Base-by-base conservation (phyloP, 2,113 vertebrate genomes). In the Poecilia latipinna region DNA sequence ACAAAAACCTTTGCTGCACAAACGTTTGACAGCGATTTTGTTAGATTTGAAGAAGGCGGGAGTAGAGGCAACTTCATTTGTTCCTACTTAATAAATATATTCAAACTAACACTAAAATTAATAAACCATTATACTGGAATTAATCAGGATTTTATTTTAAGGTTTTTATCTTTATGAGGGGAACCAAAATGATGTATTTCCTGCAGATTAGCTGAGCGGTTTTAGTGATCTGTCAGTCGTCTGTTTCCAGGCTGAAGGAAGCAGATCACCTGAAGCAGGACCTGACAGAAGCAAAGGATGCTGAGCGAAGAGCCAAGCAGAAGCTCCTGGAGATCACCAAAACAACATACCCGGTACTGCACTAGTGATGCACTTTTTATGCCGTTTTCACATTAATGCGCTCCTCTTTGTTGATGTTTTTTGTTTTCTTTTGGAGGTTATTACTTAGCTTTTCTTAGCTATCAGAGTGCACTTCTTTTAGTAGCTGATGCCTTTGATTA, bases 261-360 rank as follows among this genome's bases (percentile, higher is more conserved):
- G 95, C 96, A 0, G 96, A 98, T 79, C 96, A 97, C 78, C 93
- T 97, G 81, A 97, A 97, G 61, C 96, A 97, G 82, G 96, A 97
- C 86, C 94, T 98, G 86, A 96, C 90, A 0, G 96, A 97, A 78
- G 96, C 96, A 37, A 96, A 96, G 72, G 96, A 97, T 32, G 95
- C 97, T 0, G 97, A 97, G 79, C 91, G 94, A 44, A 93, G 95
- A 91, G 96, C 95, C 0, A 97, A 96, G 61, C 95, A 96, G 88
- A 97, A 96, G 84, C 95, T 97, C 64, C 68, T 95, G 7, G 96
- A 97, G 68, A 94, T 97, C 82, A 96, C 95, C 76, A 96, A 95
- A 88, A 92, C 93, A n/a, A 95, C 93, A 66, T 95, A 95, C 68
- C 94, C 95, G 57, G 96, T 97, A 90, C 82, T 84, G 70, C 71